A percentile compares a stretch with the other conserved stretches of the same genome.
Evolutionary conservation across 2,113 vertebrate genomes (phyloP).

Genomic region (Columbina picui): DNA sequence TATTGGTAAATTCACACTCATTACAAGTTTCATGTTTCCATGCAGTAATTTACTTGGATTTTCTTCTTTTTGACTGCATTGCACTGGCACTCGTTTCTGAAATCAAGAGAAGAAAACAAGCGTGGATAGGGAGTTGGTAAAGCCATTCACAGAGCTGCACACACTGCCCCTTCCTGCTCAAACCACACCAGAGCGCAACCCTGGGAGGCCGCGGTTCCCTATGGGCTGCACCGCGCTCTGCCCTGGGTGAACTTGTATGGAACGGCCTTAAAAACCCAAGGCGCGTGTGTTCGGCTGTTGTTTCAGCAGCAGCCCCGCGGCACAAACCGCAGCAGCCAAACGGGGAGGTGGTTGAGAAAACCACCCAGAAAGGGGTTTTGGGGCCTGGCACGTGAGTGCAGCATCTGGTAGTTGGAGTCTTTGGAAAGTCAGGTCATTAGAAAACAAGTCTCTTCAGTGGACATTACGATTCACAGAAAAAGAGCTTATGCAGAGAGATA

Average conservation of each 20-base stretch:
- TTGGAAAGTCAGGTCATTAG: not conserved
- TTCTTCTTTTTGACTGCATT: conserved; percentile 97
- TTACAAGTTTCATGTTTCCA: conserved; percentile 88
- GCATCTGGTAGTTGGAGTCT: not conserved
- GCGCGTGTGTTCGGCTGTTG: too few relatives aligned
- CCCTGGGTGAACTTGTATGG: too few relatives aligned
- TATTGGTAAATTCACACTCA: conserved; percentile 88
- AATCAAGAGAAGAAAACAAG: conserved; percentile 68
- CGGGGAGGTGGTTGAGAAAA: accelerated
- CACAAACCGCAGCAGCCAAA: accelerated
- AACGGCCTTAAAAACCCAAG: too few relatives aligned
- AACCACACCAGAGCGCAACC: too few relatives aligned
- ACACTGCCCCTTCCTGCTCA: not conserved
- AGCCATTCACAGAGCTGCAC: not conserved
- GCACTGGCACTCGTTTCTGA: conserved; percentile 91
- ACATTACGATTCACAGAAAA: not conserved
- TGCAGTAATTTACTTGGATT: conserved; percentile 91
- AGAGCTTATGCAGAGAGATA: not conserved
- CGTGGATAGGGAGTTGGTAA: conserved; percentile 18
- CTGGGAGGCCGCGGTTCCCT: too few relatives aligned
- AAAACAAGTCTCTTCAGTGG: not conserved
- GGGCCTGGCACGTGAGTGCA: not conserved
- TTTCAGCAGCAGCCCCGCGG: not conserved
- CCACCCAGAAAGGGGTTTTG: accelerated
- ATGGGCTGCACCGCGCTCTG: too few relatives aligned